A percentile compares a stretch with the other conserved stretches of the same genome.
phyloP scores from a whole-genome alignment of 2,797 vertebrate genomes.

The Luscinia megarhynchos region DNA sequence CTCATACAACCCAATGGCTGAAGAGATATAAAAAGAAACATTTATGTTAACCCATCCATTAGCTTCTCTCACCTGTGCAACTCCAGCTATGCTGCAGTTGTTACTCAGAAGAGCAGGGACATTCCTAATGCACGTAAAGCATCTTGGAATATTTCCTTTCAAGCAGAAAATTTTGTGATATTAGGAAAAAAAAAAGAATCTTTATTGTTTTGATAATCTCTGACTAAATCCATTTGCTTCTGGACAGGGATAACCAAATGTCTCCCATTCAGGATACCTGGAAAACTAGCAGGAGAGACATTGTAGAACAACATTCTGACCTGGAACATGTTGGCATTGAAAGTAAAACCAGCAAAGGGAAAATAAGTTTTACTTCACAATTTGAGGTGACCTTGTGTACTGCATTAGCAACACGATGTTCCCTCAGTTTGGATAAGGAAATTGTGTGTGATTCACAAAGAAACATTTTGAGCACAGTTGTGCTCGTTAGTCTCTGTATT shows the following conservation, averaged over 20 bases:
- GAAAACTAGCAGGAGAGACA: neutral
- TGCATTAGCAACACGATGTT: neutral
- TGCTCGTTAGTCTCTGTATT: neutral
- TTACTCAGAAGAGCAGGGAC: neutral
- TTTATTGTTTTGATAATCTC: neutral
- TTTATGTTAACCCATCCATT: neutral
- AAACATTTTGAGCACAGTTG: slow-evolving; percentile 29
- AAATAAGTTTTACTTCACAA: slow-evolving; percentile 1
- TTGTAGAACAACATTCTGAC: neutral
- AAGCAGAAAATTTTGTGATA: neutral
- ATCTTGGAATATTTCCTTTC: neutral
- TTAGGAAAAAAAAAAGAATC: neutral
- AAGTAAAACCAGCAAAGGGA: slow-evolving; percentile 17
- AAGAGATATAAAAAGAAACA: slow-evolving; percentile 2
- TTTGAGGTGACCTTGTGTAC: slow-evolving; percentile 29
- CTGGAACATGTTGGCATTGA: neutral
- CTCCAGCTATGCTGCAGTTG: neutral
- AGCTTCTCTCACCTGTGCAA: neutral
- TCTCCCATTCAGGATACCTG: neutral
- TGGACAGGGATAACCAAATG: neutral
- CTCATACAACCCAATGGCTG: neutral
- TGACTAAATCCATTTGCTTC: neutral
- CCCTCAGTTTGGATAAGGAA: slow-evolving; percentile 52
- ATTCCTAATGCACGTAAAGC: neutral
- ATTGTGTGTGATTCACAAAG: neutral